phyloP scores from a whole-genome alignment of 1,140 invertebrate genomes.

The Platyura marginata region DNA sequence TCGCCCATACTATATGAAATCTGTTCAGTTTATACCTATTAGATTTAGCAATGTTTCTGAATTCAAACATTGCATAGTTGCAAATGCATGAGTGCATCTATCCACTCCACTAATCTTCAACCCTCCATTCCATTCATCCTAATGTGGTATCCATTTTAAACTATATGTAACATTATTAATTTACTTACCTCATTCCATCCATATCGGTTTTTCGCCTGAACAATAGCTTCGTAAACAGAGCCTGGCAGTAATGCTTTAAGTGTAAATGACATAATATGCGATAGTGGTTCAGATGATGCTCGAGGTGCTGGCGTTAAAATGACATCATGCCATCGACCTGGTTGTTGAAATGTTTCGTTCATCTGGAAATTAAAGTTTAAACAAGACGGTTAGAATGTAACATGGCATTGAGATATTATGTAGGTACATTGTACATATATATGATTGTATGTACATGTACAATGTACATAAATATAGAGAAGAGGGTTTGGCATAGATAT shows the following conservation, averaged over 20 bases:
- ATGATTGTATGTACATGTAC: too few species aligned
- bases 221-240: slow-evolving; percentile 46
- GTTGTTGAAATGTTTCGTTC: slow-evolving; percentile 50
- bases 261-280: slow-evolving; percentile 33
- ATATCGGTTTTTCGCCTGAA: slow-evolving; percentile 50
- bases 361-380: slow-evolving; percentile 26
- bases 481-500: too few species aligned
- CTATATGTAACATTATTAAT: neutral
- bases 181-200: slow-evolving; percentile 43
- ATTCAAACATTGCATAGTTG: too few species aligned
- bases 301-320: slow-evolving; percentile 23
- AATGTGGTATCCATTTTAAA: neutral
- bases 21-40: too few species aligned
- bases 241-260: slow-evolving; percentile 35
- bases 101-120: neutral
- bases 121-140: neutral
- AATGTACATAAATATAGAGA: too few species aligned
- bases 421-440: too few species aligned
- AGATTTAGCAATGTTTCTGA: too few species aligned
- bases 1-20: too few species aligned
- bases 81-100: slow-evolving; percentile 1
- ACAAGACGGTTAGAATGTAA: too few species aligned
- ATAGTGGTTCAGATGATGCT: slow-evolving; percentile 24
- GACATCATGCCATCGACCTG: slow-evolving; percentile 50
- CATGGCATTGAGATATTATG: too few species aligned